Conservation (phyloP, 2,797 vertebrate genomes). For the Bryconaethiops microstoma region DNA sequence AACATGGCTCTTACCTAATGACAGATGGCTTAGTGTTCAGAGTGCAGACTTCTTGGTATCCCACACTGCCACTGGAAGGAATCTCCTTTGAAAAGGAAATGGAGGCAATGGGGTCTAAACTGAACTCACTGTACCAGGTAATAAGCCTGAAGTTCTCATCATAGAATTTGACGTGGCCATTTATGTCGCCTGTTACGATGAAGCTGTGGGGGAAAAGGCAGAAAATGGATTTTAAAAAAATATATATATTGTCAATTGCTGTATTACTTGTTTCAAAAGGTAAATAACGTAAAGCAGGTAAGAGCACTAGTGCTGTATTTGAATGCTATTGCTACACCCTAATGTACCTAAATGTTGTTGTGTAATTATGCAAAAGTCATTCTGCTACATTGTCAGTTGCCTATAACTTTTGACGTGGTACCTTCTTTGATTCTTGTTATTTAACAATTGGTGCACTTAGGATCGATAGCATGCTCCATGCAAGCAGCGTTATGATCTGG, state of each 20-base stretch:
- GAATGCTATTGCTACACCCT: neutral
- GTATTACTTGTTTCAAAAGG: too few species aligned
- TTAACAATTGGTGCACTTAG: neutral
- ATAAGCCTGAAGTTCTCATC: slow-evolving; percentile 76
- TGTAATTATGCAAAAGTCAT: neutral
- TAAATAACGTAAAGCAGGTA: too few species aligned
- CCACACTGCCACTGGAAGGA: slow-evolving; percentile 19
- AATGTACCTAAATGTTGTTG: too few species aligned
- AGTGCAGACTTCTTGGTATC: slow-evolving; percentile 61
- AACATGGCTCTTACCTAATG: slow-evolving; percentile 74
- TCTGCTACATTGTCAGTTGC: neutral
- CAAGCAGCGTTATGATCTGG: too few species aligned
- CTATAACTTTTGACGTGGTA: neutral
- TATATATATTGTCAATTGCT: too few species aligned
- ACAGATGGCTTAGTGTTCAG: slow-evolving; percentile 66
- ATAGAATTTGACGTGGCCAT: slow-evolving; percentile 86
- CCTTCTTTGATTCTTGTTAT: neutral
- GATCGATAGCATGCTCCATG: too few species aligned
- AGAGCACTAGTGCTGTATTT: too few species aligned
- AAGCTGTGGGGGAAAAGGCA: slow-evolving; percentile 71
- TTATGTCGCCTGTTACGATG: slow-evolving; percentile 85
- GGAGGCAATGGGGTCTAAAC: slow-evolving; percentile 78
- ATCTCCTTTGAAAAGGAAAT: slow-evolving; percentile 85
- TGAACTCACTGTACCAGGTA: slow-evolving; percentile 74
- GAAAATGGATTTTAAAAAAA: slow-evolving; percentile 7